Percentiles rank a stretch among this genome's conserved stretches.
phyloP scores from a whole-genome alignment of 2,888 invertebrate species.

The Eupeodes luniger region DNA sequence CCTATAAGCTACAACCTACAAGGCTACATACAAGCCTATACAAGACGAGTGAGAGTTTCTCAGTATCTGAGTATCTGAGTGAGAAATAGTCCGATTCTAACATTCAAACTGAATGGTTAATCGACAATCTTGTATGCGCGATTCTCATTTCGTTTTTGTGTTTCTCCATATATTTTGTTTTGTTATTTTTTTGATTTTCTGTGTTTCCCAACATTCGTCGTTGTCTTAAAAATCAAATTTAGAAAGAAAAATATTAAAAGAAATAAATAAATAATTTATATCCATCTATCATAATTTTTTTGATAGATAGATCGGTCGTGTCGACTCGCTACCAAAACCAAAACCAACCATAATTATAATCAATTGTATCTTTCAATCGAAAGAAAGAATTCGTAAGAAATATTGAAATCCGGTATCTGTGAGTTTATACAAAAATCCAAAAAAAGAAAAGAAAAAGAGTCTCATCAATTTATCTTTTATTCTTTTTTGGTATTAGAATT shows the following conservation, averaged over 20 bases:
- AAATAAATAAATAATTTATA: neutral
- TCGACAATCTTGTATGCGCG: slow-evolving; percentile 74
- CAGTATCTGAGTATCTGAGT: slow-evolving; percentile 69
- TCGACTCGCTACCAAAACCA: slow-evolving; percentile 11
- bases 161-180: slow-evolving; percentile 74
- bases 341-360: neutral
- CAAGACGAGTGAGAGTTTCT: slow-evolving; percentile 60
- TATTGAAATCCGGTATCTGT: slow-evolving; percentile 48
- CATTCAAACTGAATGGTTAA: slow-evolving; percentile 84
- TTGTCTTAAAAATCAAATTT: slow-evolving; percentile 34
- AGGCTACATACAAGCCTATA: neutral
- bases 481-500: slow-evolving; percentile 1
- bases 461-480: slow-evolving; percentile 25
- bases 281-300: slow-evolving; percentile 27
- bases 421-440: slow-evolving; percentile 22
- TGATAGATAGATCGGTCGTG: slow-evolving; percentile 66
- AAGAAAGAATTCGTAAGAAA: neutral
- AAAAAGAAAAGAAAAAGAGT: neutral
- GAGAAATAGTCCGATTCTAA: slow-evolving; percentile 83
- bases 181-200: slow-evolving; percentile 68
- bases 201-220: slow-evolving; percentile 52
- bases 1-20: too few relatives aligned
- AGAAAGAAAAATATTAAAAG: neutral
- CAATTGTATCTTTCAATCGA: slow-evolving; percentile 29
- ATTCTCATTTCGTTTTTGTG: slow-evolving; percentile 75